phyloP scores from a whole-genome alignment of 2,113 vertebrate species.

The Sceloporus tristichus region DNA sequence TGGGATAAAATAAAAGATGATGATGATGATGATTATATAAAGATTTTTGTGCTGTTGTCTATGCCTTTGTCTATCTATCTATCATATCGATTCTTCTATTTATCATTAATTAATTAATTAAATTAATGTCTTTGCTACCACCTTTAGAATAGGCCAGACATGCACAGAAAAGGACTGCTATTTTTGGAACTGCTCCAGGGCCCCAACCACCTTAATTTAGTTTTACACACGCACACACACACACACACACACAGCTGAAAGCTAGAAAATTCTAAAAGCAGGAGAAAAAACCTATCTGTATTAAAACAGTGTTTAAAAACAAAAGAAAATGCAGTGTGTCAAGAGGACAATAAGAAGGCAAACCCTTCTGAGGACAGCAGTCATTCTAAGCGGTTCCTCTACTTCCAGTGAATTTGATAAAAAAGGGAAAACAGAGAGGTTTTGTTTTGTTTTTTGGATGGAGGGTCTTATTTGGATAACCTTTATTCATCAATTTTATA shows the following conservation, averaged over 20 bases:
- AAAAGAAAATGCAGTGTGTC: not conserved
- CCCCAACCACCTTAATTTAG: too few relatives aligned
- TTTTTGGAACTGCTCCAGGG: too few relatives aligned
- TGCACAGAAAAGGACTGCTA: too few relatives aligned
- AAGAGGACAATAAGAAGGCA: not conserved
- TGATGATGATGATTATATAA: too few relatives aligned
- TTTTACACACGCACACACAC: too few relatives aligned
- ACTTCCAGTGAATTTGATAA: constrained; percentile 17
- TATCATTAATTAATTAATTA: too few relatives aligned
- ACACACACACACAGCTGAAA: not conserved
- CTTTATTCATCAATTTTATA: not conserved
- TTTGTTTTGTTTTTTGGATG: not conserved
- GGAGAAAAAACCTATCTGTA: not conserved
- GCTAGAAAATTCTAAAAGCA: not conserved
- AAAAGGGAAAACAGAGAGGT: not conserved
- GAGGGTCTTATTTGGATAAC: not conserved
- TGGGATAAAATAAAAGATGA: too few relatives aligned
- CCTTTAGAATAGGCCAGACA: too few relatives aligned
- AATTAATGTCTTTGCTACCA: too few relatives aligned
- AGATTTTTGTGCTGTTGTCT: too few relatives aligned
- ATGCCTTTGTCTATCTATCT: too few relatives aligned
- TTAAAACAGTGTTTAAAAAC: not conserved
- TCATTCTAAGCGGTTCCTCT: not conserved
- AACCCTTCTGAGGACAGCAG: not conserved
- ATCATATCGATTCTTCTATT: too few relatives aligned